These are phyloP conservation scores for Acanthosepion esculentum DNA, from an alignment of 2,888 invertebrate genomes.

Conservation along the genomic window DNA sequence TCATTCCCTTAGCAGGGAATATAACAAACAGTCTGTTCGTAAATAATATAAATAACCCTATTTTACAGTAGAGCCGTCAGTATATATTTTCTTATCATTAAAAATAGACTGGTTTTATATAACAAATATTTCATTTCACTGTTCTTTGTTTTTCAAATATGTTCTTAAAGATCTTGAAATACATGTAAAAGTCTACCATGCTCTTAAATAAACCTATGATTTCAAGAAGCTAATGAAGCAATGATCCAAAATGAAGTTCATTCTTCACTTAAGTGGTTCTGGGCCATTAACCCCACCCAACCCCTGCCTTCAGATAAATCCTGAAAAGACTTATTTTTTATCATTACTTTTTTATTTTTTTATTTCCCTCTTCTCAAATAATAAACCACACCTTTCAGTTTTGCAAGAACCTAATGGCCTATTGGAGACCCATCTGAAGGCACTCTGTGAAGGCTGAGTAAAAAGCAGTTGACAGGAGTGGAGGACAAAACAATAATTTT, in stretches of 20 bases:
- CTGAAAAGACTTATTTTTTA: not conserved
- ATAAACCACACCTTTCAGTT: conserved; percentile 1
- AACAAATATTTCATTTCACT: not conserved
- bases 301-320: not conserved
- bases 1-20: no score
- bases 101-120: not conserved
- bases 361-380: not conserved
- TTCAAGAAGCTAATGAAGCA: not conserved
- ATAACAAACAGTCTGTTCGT: no score
- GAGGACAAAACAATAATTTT: not conserved
- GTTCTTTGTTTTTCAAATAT: not conserved
- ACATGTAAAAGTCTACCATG: no score
- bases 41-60: no score
- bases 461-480: not conserved
- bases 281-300: not conserved
- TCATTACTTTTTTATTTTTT: not conserved
- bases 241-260: not conserved
- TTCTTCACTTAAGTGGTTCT: not conserved
- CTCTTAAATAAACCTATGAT: not conserved
- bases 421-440: conserved; percentile 3
- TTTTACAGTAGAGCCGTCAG: no score
- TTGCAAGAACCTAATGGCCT: conserved; percentile 3
- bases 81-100: not conserved
- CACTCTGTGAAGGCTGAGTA: not conserved
- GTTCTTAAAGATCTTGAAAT: no score